Evolutionary conservation across 2,888 invertebrate genomes (phyloP), one percentile per base, ranked within the genome.

Genomic region (Lasioglossum figueresi): DNA sequence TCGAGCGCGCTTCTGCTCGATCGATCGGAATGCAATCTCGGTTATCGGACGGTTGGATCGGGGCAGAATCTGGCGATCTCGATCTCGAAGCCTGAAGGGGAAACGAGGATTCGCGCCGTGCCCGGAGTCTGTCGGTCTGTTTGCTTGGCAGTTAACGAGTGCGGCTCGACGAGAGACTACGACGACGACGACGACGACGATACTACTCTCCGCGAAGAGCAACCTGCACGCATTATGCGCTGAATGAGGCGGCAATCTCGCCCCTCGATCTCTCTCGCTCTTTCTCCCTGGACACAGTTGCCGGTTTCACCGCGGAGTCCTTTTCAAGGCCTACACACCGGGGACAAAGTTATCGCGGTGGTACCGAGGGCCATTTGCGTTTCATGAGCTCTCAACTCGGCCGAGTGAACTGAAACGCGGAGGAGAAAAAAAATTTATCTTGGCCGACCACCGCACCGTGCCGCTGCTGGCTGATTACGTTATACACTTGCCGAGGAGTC

Each of bases 211-310:
- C 79, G 66, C 83, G 56, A 56, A n/a, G 63, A 63, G 63, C 80
- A 85, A 83, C 84, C 89, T 85, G 88, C 86, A 86, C 88, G 91
- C 91, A 91, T 92, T 90, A 91, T 89, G 88, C 87, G 84, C 78
- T 88, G 91, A 91, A 92, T 88, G 88, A 89, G 89, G 79, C 76
- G 76, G 78, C 85, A 88, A 90, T 90, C 90, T 90, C 86, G 82
- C 82, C 86, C 90, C 89, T 81, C 45, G 90, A 90, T 90, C 90
- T 90, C 82, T 70, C 63, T 74, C 23, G 63, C 71, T 37, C 34
- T 37, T 23, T 40, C 34, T 31, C 1, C 84, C 78, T 73, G 83
- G 82, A 86, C 84, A 88, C 89, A 89, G 89, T 89, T 86, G 88
- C 79, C 82, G 81, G 71, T 56, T 56, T n/a, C 23, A 23, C 76